Base-by-base conservation (phyloP, 2,888 invertebrate species). In the Platycheirus rosarum region DNA sequence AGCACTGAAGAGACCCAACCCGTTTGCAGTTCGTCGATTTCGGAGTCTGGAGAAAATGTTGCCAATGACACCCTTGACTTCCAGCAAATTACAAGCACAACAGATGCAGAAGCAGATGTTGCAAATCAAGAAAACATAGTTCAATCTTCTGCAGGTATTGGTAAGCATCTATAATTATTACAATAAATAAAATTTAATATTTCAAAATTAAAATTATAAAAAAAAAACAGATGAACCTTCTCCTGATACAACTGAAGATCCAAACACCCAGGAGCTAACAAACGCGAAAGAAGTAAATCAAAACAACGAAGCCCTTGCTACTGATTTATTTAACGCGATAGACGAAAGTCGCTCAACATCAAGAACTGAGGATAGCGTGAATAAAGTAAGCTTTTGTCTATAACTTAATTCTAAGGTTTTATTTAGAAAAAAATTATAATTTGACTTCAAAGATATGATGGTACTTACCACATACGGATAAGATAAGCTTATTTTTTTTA, bases 281-380 rank as follows among this genome's bases (percentile, higher is more conserved):
- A 40, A 23, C 14, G 6, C 29, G n/a, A 65, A 75, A 8, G 76
- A 82, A 23, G 70, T 20, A 3, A 55, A 75, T 26, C 74, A 74
- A 26, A 51, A 55, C 46, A 71, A 77, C 26, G 73, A 55, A 48
- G 48, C 85, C 79, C 9, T 86, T 84, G 75, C 86, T 9, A 84
- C 87, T 2, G 86, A 85, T 44, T 86, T 88, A 2, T 87, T 87
- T 16, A 87, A 85, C 44, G 86, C 87, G 6, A 86, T 85, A 1
- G 66, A 60, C 0, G 82, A 80, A 13, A 46, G 2, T 40, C 63
- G 26, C 62, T 74, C 32, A 69, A 40, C 55, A 4, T 55, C 37
- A 20, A 35, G 55, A 32, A 4, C 20, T 2, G 77, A 60, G n/a
- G 49, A 57, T 4, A 60, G 26, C 51, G 71, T 57, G 26, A 57